Percentiles rank a stretch among this genome's conserved stretches.
Conservation (phyloP, 2,888 invertebrate genomes). For the Microctonus hyperodae region DNA sequence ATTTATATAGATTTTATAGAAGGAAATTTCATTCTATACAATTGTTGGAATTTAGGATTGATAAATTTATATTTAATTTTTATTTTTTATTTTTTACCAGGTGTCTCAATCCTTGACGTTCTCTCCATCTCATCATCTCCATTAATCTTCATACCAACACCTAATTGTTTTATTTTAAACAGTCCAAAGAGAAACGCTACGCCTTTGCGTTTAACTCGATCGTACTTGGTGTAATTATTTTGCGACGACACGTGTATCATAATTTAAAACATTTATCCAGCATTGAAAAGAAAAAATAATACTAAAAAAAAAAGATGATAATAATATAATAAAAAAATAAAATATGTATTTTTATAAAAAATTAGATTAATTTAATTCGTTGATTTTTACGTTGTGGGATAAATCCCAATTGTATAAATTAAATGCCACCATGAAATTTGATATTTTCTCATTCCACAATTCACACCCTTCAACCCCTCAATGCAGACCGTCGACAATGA, state of each 20-base stretch:
- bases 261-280: conserved; percentile 44
- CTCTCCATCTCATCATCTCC: conserved; percentile 58
- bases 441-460: not conserved
- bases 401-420: not conserved
- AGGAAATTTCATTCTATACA: too few species aligned
- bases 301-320: too few species aligned
- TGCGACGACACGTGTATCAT: conserved; percentile 59
- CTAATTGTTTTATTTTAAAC: conserved; percentile 54
- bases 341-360: conserved; percentile 11
- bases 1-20: too few species aligned
- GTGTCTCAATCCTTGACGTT: conserved; percentile 55
- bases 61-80: too few species aligned
- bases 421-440: not conserved
- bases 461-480: not conserved
- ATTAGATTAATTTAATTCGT: not conserved
- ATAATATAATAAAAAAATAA: conserved; percentile 21
- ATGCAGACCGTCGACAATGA: not conserved
- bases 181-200: conserved; percentile 55
- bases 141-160: conserved; percentile 59
- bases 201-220: conserved; percentile 58
- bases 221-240: conserved; percentile 53
- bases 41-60: too few species aligned
- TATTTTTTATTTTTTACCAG: conserved; percentile 49
- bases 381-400: not conserved
- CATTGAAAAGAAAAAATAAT: conserved; percentile 37